Conservation (phyloP, 2,797 vertebrate species). For the Sebastolobus altivelis region DNA sequence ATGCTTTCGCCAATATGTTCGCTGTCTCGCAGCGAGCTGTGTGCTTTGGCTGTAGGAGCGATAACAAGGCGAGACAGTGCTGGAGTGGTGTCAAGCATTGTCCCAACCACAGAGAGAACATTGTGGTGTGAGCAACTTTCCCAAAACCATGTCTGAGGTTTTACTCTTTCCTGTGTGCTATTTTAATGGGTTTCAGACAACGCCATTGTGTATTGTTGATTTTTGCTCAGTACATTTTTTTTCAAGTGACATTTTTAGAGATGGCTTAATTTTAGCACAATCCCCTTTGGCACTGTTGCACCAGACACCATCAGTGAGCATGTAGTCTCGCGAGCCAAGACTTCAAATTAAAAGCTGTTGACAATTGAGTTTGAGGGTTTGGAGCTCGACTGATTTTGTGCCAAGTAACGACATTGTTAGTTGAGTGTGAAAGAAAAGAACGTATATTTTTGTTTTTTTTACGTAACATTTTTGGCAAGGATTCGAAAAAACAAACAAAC, state of each 20-base stretch:
- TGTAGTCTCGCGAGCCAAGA: neutral
- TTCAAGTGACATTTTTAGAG: conserved; percentile 13
- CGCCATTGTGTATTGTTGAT: neutral
- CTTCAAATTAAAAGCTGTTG: conserved; percentile 10
- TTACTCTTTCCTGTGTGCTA: conserved; percentile 9
- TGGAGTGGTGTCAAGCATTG: conserved; percentile 41
- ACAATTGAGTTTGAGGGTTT: neutral
- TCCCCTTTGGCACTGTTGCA: conserved; percentile 5
- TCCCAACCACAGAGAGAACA: conserved; percentile 22
- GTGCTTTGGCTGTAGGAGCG: conserved; percentile 52
- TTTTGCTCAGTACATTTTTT: neutral
- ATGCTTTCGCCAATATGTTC: conserved; percentile 30
- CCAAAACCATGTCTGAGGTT: conserved; percentile 15
- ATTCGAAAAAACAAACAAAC: neutral
- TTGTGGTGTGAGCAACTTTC: conserved; percentile 25
- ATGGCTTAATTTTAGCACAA: conserved; percentile 18
- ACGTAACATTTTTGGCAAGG: neutral
- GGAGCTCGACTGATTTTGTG: conserved; percentile 10
- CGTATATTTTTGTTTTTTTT: neutral
- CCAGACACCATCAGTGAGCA: neutral
- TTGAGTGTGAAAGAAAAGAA: neutral
- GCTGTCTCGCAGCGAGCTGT: conserved; percentile 28
- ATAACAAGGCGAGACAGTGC: conserved; percentile 24
- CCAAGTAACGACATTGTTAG: neutral
- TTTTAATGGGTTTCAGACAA: conserved; percentile 23